phyloP scores from a whole-genome alignment of 2,113 vertebrate genomes.

The Acrocephalus kingi region DNA sequence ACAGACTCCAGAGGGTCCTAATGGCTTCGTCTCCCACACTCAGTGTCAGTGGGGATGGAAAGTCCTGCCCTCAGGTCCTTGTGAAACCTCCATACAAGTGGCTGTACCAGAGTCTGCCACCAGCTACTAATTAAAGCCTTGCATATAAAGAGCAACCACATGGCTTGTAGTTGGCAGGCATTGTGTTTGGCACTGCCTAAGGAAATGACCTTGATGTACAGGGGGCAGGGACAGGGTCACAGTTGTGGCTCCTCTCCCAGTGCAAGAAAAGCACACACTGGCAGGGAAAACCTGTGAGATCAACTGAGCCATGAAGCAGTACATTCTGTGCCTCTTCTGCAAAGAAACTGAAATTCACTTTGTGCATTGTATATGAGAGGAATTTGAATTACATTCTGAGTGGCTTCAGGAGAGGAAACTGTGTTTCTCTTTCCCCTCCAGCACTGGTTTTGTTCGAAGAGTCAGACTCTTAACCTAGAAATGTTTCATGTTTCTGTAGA shows the following conservation, averaged over 20 bases:
- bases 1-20: not conserved
- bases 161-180: not conserved
- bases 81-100: not conserved
- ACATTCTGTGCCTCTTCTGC: not conserved
- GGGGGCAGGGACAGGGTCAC: not conserved
- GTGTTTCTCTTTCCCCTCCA: not conserved
- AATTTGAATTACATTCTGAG: not conserved
- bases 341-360: not conserved
- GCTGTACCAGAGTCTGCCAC: not conserved
- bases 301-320: not conserved
- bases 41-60: not conserved
- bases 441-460: not conserved
- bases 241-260: not conserved
- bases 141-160: not conserved
- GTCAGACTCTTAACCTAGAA: not conserved
- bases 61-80: not conserved
- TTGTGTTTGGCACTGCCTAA: not conserved
- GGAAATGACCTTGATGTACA: not conserved
- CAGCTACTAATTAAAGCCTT: not conserved
- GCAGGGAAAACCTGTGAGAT: not conserved
- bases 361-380: not conserved
- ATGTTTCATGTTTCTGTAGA: slow-evolving; percentile 73
- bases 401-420: not conserved
- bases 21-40: not conserved
- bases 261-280: not conserved